Conservation (phyloP, 2,113 vertebrate genomes). For the Gulo gulo region DNA sequence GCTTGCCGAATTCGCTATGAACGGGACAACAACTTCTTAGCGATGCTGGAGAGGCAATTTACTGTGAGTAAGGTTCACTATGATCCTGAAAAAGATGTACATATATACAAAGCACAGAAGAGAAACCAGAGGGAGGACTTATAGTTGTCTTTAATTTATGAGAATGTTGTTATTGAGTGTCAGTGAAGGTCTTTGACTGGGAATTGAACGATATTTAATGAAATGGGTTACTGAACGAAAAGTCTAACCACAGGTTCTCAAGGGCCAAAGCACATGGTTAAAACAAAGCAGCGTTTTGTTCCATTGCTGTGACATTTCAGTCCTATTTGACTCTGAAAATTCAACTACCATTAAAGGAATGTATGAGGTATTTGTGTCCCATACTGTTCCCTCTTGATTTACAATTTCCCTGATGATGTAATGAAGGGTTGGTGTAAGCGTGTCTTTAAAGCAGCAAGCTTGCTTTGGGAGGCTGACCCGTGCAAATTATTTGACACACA, state of each 20-base stretch:
- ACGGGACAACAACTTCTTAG: conserved; percentile 91
- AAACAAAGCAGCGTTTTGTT: background rate
- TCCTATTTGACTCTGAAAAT: background rate
- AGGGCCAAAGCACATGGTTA: background rate
- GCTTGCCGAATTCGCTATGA: conserved; percentile 95
- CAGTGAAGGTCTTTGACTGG: background rate
- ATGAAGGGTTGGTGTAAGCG: background rate
- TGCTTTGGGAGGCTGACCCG: background rate
- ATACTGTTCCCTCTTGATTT: background rate
- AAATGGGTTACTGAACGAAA: background rate
- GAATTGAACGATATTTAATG: background rate
- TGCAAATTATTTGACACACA: background rate
- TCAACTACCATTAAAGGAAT: background rate
- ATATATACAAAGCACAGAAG: conserved; percentile 89
- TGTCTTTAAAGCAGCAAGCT: background rate
- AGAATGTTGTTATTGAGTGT: background rate
- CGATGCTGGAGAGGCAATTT: conserved; percentile 86
- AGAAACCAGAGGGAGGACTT: conserved; percentile 79
- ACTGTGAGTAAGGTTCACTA: conserved; percentile 88
- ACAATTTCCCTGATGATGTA: background rate
- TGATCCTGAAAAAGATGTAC: conserved; percentile 89
- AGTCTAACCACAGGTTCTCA: background rate
- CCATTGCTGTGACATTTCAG: background rate
- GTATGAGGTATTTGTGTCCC: background rate
- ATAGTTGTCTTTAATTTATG: conserved; percentile 48